These are phyloP conservation scores for Erinaceus europaeus DNA, from an alignment of 2,113 vertebrate species.

Conservation along the genomic window DNA sequence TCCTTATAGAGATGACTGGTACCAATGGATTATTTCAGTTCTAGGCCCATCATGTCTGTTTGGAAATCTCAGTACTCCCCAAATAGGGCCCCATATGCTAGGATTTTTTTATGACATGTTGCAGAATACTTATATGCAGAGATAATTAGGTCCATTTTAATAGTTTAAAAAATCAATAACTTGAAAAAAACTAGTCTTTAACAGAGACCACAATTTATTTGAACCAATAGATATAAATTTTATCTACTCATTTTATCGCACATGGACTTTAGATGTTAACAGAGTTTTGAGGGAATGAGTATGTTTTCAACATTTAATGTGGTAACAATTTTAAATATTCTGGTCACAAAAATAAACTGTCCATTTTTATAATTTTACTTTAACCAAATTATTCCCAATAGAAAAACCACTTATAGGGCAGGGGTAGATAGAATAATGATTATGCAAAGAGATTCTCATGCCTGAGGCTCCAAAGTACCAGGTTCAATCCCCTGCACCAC, in stretches of 20 bases:
- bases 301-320: constrained; percentile 44
- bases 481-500: no score
- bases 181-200: constrained; percentile 25
- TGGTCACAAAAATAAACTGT: constrained; percentile 22
- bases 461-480: no score
- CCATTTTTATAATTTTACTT: constrained; percentile 58
- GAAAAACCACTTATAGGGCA: constrained; percentile 48
- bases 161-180: neutral
- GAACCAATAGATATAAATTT: neutral
- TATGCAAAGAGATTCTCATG: no score
- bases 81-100: no score
- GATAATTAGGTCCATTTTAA: neutral
- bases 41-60: no score
- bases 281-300: neutral
- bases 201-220: neutral
- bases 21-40: no score
- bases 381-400: constrained; percentile 29
- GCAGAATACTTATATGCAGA: neutral
- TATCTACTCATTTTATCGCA: neutral
- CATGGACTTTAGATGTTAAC: neutral
- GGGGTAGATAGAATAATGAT: no score
- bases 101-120: neutral
- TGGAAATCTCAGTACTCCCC: no score
- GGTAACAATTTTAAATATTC: constrained; percentile 9
- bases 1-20: no score